Evolutionary conservation across 2,797 vertebrate genomes (phyloP), one percentile per base, ranked within the genome.

Genomic region (Spheniscus humboldti): DNA sequence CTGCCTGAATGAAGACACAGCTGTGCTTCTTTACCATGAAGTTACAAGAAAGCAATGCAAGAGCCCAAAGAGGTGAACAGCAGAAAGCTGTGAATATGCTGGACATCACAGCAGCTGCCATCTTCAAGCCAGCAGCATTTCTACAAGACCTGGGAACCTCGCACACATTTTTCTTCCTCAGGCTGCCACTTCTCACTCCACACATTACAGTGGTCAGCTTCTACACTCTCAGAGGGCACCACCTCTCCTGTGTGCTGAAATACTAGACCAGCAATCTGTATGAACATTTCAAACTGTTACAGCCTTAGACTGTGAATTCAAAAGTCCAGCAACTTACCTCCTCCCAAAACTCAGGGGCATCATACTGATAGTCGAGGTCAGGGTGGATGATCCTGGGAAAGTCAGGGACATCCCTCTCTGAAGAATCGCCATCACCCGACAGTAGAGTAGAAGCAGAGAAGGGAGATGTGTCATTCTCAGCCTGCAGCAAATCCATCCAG

Each of bases 391-490:
- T 98, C 50, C 98, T 98, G 68, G 98, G 98, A 88, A 98, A 99
- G n/a, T 98, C 97, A 25, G 98, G 98, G 37, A 98, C 96, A 68
- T 97, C 97, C 17, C 97, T 98, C 90, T 99, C 98, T 3, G 98
- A 98, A 6, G 98, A 98, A 97, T 99, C 99, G 0, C 99, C 99
- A 31, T 99, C 99, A 53, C 99, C 99, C 37, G 99, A 99, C 73
- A 99, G 98, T 93, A 99, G 97, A 33, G 98, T 98, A 64, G 99
- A 98, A 53, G 99, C 98, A 72, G 99, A 99, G 97, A 99, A 99
- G 17, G 98, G 96, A 53, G 98, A 97, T 0, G 98, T 98, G 93
- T 99, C 99, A 24, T 99, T 99, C 97, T 99, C 99, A 39, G 96
- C 93, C 48, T 96, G 94, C 60, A 98, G 97, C 30, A 98, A 97